A percentile compares a stretch with the other conserved stretches of the same genome.
Evolutionary conservation across 2,797 vertebrate genomes (phyloP).

Genomic region (Coranthus polyacanthus): DNA sequence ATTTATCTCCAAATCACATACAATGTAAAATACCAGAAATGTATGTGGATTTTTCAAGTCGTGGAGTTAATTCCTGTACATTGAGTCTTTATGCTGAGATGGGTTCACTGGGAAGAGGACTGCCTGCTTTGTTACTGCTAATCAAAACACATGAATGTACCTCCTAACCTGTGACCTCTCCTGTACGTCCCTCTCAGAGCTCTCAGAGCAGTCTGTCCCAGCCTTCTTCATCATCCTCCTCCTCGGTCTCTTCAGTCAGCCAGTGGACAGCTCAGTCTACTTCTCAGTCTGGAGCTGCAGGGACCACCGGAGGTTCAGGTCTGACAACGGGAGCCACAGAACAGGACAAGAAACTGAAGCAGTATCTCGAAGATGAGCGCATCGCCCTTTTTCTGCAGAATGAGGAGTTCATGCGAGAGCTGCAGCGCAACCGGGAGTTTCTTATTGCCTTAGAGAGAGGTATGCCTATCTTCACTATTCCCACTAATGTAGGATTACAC

Average conservation of each 20-base stretch:
- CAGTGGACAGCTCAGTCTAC: slow-evolving; percentile 59
- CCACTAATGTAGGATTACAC: background rate
- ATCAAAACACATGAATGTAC: background rate
- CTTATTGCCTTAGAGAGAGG: slow-evolving; percentile 96
- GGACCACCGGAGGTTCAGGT: slow-evolving; percentile 51
- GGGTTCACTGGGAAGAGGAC: too few relatives aligned
- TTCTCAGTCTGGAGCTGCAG: slow-evolving; percentile 48
- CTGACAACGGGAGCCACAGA: slow-evolving; percentile 77
- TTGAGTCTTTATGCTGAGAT: too few relatives aligned
- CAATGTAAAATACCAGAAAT: too few relatives aligned
- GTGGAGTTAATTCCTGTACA: too few relatives aligned
- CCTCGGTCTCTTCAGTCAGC: slow-evolving; percentile 73
- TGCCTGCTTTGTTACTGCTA: too few relatives aligned
- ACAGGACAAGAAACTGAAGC: slow-evolving; percentile 93
- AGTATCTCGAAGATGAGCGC: slow-evolving; percentile 96
- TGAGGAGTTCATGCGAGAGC: slow-evolving; percentile 97
- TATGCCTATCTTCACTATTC: slow-evolving; percentile 58
- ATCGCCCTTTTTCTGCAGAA: slow-evolving; percentile 97
- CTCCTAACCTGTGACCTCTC: background rate
- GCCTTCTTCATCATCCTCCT: slow-evolving; percentile 76
- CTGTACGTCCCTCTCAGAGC: slow-evolving; percentile 70
- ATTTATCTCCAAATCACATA: too few relatives aligned
- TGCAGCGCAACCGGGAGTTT: slow-evolving; percentile 96
- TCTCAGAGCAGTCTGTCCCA: slow-evolving; percentile 77
- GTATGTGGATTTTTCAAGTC: too few relatives aligned